Evolutionary conservation across 2,888 invertebrate species (phyloP).

Genomic region (Trimorus sp.): DNA sequence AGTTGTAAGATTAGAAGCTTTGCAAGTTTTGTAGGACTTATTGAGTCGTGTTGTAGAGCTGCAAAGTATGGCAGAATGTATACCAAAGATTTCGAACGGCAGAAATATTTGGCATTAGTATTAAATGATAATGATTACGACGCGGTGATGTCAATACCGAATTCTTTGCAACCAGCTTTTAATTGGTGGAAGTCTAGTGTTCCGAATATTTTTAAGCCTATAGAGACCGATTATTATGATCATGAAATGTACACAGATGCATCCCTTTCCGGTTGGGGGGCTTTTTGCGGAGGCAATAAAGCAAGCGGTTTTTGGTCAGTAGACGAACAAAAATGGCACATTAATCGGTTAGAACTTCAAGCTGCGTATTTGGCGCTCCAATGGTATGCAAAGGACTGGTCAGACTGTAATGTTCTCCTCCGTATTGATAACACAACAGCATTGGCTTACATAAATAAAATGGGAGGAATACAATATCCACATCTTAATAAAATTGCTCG

Average conservation of each 20-base stretch:
- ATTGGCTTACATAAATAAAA: constrained; percentile 44
- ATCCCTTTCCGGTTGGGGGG: no score
- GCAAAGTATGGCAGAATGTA: constrained; percentile 51
- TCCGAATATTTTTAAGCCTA: no score
- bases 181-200: no score
- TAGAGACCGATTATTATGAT: no score
- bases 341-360: constrained; percentile 58
- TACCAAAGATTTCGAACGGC: constrained; percentile 53
- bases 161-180: constrained; percentile 9
- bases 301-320: constrained; percentile 40
- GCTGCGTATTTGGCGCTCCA: constrained; percentile 51
- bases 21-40: constrained; percentile 45
- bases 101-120: constrained; percentile 24
- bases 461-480: constrained; percentile 44
- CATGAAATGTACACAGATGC: no score
- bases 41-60: constrained; percentile 49
- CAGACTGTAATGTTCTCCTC: constrained; percentile 58
- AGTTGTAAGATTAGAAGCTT: constrained; percentile 50
- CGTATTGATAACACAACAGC: constrained; percentile 62
- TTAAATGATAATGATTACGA: constrained; percentile 38
- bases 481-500: constrained; percentile 37
- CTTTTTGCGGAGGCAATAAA: no score
- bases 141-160: constrained; percentile 12
- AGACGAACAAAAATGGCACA: constrained; percentile 34
- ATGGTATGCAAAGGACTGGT: constrained; percentile 48